phyloP scores from a whole-genome alignment of 30 jellyfish, hydroid and myxozoan species.

The Aurelia coerulea region DNA sequence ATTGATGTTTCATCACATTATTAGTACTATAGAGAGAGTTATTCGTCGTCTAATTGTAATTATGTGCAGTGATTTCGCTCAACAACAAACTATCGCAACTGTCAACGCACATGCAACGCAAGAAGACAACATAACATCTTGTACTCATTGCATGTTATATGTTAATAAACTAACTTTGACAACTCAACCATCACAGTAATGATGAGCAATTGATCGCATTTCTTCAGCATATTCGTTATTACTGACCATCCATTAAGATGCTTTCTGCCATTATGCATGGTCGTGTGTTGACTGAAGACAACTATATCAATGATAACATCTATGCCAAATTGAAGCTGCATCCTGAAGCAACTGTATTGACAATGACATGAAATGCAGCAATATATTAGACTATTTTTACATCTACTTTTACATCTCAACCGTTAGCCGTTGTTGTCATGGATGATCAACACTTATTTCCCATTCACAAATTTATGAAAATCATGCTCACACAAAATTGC shows the following conservation, averaged over 20 bases:
- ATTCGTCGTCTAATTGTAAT: conserved; percentile 2
- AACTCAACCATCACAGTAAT: neutral
- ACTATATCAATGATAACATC: neutral
- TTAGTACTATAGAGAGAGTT: neutral
- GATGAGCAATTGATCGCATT: neutral
- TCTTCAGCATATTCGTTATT: neutral
- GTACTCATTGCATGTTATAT: neutral
- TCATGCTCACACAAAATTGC: conserved; percentile 3
- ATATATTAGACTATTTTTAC: neutral
- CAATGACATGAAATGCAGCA: conserved; percentile 17
- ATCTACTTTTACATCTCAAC: neutral
- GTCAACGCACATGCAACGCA: neutral
- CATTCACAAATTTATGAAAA: neutral
- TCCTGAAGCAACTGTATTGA: neutral
- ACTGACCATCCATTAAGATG: neutral
- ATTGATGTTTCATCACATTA: neutral
- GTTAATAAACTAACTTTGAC: neutral
- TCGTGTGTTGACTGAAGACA: neutral
- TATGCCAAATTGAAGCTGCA: neutral
- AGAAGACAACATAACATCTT: neutral
- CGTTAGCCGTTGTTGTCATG: neutral
- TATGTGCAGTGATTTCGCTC: conserved; percentile 39
- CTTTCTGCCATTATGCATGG: neutral
- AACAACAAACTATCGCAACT: conserved; percentile 47
- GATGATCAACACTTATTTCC: neutral